A percentile compares a stretch with the other conserved stretches of the same genome.
These are phyloP conservation scores for Schizothorax lantsangensis DNA, from an alignment of 2,797 vertebrate species.

Conservation along the genomic window DNA sequence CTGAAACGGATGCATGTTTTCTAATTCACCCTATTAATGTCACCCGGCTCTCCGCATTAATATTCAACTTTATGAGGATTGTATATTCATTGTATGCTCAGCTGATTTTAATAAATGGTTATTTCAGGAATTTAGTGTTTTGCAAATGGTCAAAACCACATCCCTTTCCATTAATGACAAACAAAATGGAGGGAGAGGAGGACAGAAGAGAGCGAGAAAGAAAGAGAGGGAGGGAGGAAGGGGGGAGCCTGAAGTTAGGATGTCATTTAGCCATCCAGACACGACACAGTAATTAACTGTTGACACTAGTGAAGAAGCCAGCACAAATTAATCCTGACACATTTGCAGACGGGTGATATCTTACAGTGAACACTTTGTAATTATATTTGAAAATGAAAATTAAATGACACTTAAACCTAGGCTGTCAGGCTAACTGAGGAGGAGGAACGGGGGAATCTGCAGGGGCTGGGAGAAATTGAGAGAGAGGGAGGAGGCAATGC, in stretches of 20 bases:
- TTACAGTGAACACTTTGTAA: slow-evolving; percentile 99
- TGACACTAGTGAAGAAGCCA: slow-evolving; percentile 99
- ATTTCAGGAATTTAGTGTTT: slow-evolving; percentile 85
- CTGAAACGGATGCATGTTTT: slow-evolving; percentile 80
- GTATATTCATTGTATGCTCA: slow-evolving; percentile 83
- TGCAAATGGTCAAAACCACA: slow-evolving; percentile 83
- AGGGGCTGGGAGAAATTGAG: slow-evolving; percentile 12
- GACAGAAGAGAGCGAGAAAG: slow-evolving; percentile 71
- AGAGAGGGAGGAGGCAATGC: slow-evolving; percentile 22
- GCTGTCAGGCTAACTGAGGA: slow-evolving; percentile 99
- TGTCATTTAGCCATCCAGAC: slow-evolving; percentile 99
- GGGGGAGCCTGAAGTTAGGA: slow-evolving; percentile 86
- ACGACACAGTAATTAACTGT: slow-evolving; percentile 99
- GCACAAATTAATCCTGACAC: slow-evolving; percentile 99
- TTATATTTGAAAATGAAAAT: slow-evolving; percentile 99
- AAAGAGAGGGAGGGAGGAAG: slow-evolving; percentile 65
- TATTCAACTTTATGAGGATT: slow-evolving; percentile 80
- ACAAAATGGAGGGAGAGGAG: slow-evolving; percentile 83
- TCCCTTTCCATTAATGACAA: slow-evolving; percentile 84
- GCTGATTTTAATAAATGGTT: slow-evolving; percentile 85
- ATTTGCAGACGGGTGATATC: slow-evolving; percentile 99
- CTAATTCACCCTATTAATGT: slow-evolving; percentile 78
- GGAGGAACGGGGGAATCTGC: slow-evolving; percentile 68
- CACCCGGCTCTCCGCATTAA: slow-evolving; percentile 39
- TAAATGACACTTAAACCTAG: slow-evolving; percentile 99